A percentile compares a stretch with the other conserved stretches of the same genome.
These are phyloP conservation scores for Cordilura impudica DNA, from an alignment of 2,888 invertebrate species.

Conservation along the genomic window DNA sequence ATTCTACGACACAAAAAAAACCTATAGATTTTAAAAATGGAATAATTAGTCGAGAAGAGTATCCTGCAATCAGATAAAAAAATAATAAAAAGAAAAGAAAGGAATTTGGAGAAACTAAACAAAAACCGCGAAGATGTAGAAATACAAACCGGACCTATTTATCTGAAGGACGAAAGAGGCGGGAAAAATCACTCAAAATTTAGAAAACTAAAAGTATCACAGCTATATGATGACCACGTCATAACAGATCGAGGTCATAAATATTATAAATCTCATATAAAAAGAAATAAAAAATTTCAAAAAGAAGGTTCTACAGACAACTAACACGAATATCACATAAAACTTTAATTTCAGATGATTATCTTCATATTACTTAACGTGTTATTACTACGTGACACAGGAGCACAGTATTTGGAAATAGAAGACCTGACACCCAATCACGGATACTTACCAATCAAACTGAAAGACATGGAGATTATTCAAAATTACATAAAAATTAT, in stretches of 20 bases:
- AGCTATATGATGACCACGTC: neutral
- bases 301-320: neutral
- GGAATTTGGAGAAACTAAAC: neutral
- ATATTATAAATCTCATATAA: constrained; percentile 19
- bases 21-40: constrained; percentile 18
- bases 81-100: neutral
- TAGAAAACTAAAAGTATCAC: neutral
- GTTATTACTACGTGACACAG: too few relatives aligned
- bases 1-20: neutral
- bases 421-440: constrained; percentile 19
- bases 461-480: constrained; percentile 15
- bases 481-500: constrained; percentile 14
- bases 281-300: neutral
- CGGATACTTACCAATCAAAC: constrained; percentile 32
- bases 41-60: neutral
- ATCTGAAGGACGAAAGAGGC: neutral
- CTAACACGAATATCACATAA: too few relatives aligned
- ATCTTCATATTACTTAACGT: too few relatives aligned
- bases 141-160: constrained; percentile 1
- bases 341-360: constrained; percentile 10
- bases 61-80: neutral
- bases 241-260: neutral
- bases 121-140: neutral
- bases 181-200: constrained; percentile 16
- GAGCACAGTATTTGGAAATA: neutral